phyloP scores from a whole-genome alignment of 2,797 vertebrate species.

The Pempheris klunzingeri region DNA sequence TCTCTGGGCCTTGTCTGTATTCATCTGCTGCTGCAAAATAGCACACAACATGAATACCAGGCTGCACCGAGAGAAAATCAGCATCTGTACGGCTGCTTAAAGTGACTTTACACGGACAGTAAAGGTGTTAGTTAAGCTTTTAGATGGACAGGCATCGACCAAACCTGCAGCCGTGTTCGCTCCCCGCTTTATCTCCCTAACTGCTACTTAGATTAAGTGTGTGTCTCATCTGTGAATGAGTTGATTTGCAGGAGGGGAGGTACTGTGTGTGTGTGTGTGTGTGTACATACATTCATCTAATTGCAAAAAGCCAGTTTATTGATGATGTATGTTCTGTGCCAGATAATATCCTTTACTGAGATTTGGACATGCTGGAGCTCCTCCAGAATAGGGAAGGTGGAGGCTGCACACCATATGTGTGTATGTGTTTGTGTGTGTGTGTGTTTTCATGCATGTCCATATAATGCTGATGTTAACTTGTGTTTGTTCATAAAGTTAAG shows the following conservation, averaged over 20 bases:
- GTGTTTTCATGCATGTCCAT: conserved; percentile 40
- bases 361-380: conserved; percentile 58
- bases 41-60: conserved; percentile 15
- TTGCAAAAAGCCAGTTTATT: conserved; percentile 58
- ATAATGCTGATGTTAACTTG: conserved; percentile 56
- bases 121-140: conserved; percentile 23
- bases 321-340: conserved; percentile 56
- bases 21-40: conserved; percentile 29
- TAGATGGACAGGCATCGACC: conserved; percentile 46
- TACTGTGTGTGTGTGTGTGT: conserved; percentile 27
- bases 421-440: conserved; percentile 37
- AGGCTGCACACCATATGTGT: conserved; percentile 69
- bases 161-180: conserved; percentile 32
- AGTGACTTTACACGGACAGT: conserved; percentile 14
- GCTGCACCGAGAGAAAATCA: conserved; percentile 21
- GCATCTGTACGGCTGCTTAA: conserved; percentile 32
- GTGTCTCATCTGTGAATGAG: conserved; percentile 62
- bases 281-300: conserved; percentile 47
- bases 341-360: conserved; percentile 59
- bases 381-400: conserved; percentile 55
- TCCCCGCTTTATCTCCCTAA: conserved; percentile 44
- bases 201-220: conserved; percentile 43
- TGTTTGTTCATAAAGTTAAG: conserved; percentile 62
- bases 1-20: conserved; percentile 18
- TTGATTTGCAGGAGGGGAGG: conserved; percentile 60